Base-by-base conservation (phyloP, 2,113 vertebrate genomes). In the Cynocephalus volans region DNA sequence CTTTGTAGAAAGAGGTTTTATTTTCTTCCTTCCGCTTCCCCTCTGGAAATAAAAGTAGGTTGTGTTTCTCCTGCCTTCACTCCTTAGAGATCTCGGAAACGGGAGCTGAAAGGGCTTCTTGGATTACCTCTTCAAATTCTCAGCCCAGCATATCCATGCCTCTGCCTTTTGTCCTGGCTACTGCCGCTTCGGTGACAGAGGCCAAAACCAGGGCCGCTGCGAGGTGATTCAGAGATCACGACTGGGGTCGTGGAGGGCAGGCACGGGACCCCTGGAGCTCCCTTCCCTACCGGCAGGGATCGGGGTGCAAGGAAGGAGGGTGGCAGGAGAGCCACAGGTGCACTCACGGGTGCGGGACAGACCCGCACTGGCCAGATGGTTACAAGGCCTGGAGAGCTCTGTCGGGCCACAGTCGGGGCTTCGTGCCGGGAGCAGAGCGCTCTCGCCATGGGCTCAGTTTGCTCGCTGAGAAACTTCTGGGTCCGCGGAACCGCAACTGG, bases 11-110 rank as follows among this genome's bases (percentile, higher is more conserved):
- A 96, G 24, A 79, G 13, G 24, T 67, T 54, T 79, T 77, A 41
- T 50, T 58, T 60, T 45, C 65, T 56, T 83, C 33, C 19, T 88
- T n/a, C 33, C 12, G 70, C 60, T 60, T 64, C 48, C 54, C 31
- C 56, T 91, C 65, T 67, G 48, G 65, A 87, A 95, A 73, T 50
- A 81, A 94, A 98, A 90, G 86, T 41, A 92, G 69, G 75, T 58
- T 94, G 72, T 79, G 48, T 76, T 88, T 97, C 94, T 77, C 72
- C 54, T 72, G 75, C 1, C 69, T 17, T 31, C 3, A 0, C 65
- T 93, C 73, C 90, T 79, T 36, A 52, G 36, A n/a, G 60, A 92
- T 67, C 17, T n/a, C 48, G 6, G 33, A 90, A 36, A 65, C 0
- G 4, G 10, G 18, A 79, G 23, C 62, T 70, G 21, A 69, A 73